Base-by-base conservation (phyloP, 2,888 invertebrate species). In the Phoronis australis region DNA sequence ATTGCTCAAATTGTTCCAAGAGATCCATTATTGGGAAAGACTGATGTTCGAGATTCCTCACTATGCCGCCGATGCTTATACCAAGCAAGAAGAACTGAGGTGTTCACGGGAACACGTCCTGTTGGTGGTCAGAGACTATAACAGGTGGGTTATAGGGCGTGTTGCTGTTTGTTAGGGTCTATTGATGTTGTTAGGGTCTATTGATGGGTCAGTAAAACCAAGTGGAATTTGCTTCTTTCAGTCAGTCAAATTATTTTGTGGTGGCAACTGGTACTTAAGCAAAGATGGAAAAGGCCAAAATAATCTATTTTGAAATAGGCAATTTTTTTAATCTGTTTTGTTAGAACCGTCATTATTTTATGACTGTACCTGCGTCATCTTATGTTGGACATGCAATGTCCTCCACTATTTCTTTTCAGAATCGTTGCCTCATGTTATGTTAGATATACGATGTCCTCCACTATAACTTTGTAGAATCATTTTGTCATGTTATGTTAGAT, bases 11-110 rank as follows among this genome's bases (percentile, higher is more conserved):
- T 78, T 88, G 39, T 86, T 86, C 67, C 81, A 82, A 54, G 88
- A 91, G 75, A 84, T 86, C 0, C 78, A 80, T 50, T 85, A 86
- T 69, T 91, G 90, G 85, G 83, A 85, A 60, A 80, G 83, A 45
- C 70, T 90, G 23, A 81, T 82, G 5, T 83, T 84, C 69, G 84
- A 85, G 56, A 82, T 89, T 51, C 88, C 90, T 0, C 75, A 82
- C 0, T 81, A 85, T 51, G 82, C 87, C 0, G 83, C 81, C 51
- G 81, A 83, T 64, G 81, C 88, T 0, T 85, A 83, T 66, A 60
- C 65, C 42, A 69, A 69, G 50, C 56, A 66, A 26, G 74, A 75
- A 45, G 76, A 76, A 40, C 64, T 78, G 21, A 54, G 74, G 37
- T 62, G 62, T 12, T 62, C 69, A n/a, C 48, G 73, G 38, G 77